Evolutionary conservation across 2,888 invertebrate genomes (phyloP).

Genomic region (Drosophila nr. fundita): DNA sequence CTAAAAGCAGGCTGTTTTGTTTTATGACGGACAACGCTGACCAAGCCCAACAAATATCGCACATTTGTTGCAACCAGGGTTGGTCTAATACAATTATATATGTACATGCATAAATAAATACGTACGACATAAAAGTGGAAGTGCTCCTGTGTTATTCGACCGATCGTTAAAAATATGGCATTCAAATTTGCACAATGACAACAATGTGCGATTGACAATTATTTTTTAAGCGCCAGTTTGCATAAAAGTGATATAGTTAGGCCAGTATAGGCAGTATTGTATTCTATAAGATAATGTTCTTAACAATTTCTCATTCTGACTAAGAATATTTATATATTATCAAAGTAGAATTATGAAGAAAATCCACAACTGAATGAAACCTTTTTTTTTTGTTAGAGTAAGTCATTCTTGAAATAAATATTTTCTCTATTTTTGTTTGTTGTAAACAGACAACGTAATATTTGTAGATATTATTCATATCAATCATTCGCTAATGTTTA

Average conservation of each 20-base stretch:
- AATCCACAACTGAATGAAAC: background rate
- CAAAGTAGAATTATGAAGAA: background rate
- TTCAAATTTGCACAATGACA: background rate
- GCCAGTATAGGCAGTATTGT: background rate
- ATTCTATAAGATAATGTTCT: background rate
- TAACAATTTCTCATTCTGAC: background rate
- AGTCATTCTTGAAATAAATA: background rate
- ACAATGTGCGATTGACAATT: background rate
- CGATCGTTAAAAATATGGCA: background rate
- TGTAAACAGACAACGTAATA: background rate
- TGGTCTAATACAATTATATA: slow-evolving; percentile 30
- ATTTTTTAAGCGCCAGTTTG: background rate
- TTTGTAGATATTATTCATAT: background rate
- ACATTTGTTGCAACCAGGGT: slow-evolving; percentile 61
- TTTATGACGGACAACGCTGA: slow-evolving; percentile 64
- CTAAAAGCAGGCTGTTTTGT: slow-evolving; percentile 60
- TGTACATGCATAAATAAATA: background rate
- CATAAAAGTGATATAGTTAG: background rate
- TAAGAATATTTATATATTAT: background rate
- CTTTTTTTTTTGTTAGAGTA: background rate
- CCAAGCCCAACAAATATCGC: slow-evolving; percentile 76
- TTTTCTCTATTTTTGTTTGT: background rate
- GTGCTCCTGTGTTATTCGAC: background rate
- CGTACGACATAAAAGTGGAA: background rate
- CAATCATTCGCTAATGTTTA: background rate